phyloP scores from a whole-genome alignment of 2,888 invertebrate genomes.

The Agrotis clavis region DNA sequence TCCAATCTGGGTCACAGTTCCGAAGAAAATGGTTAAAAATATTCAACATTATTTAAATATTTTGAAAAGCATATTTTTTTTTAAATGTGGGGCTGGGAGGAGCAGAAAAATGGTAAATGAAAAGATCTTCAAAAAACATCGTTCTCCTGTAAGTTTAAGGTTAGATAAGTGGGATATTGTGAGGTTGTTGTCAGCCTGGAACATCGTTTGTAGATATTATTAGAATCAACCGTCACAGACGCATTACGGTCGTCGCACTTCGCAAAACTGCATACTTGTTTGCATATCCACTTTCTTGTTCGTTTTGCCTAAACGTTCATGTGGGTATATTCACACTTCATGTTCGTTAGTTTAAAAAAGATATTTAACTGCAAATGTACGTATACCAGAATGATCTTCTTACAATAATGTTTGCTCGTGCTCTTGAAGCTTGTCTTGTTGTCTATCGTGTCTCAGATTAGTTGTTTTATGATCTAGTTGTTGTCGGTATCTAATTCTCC shows the following conservation, averaged over 20 bases:
- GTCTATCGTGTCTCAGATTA: constrained; percentile 20
- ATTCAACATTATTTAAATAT: constrained; percentile 40
- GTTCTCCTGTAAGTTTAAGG: constrained; percentile 55
- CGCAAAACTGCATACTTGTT: constrained; percentile 73
- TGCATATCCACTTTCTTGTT: constrained; percentile 65
- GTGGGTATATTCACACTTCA: constrained; percentile 19
- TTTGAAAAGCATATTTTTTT: constrained; percentile 28
- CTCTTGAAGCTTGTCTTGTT: constrained; percentile 27
- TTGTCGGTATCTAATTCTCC: not conserved
- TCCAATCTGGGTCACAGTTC: constrained; percentile 68
- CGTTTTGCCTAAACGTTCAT: constrained; percentile 49
- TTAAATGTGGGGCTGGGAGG: constrained; percentile 18
- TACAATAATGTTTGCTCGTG: constrained; percentile 12
- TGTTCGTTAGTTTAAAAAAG: constrained; percentile 21
- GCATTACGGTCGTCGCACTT: constrained; percentile 82
- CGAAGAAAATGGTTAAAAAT: constrained; percentile 72
- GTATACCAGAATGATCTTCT: constrained; percentile 34
- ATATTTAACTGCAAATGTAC: constrained; percentile 29
- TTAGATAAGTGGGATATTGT: constrained; percentile 57
- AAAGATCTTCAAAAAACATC: constrained; percentile 10
- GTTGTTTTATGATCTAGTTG: constrained; percentile 22
- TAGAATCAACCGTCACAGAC: constrained; percentile 76
- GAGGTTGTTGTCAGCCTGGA: constrained; percentile 58
- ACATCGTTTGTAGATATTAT: constrained; percentile 77
- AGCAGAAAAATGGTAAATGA: constrained; percentile 25